These are phyloP conservation scores for Rotaria magnacalcarata DNA, from an alignment of 2,888 invertebrate genomes.

Conservation along the genomic window DNA sequence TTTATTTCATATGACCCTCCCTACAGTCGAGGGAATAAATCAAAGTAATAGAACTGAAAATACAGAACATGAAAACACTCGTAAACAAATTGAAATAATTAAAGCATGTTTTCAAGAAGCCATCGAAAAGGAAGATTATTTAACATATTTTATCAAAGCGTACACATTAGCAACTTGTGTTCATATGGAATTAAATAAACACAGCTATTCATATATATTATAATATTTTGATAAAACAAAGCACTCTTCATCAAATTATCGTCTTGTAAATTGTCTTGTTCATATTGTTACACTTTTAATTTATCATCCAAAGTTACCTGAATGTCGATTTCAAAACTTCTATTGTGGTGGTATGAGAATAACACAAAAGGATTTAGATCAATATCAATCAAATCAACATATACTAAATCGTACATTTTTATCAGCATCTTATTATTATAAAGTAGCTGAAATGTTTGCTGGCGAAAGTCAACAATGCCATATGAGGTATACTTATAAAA, in stretches of 20 bases:
- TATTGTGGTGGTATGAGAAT: conserved; percentile 8
- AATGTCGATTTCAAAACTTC: not conserved
- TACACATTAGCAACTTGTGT: not conserved
- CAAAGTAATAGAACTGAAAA: not conserved
- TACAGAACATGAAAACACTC: not conserved
- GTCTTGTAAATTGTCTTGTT: not conserved
- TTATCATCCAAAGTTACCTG: not conserved
- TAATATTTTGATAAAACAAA: not conserved
- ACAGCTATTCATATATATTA: not conserved
- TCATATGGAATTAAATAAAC: not conserved
- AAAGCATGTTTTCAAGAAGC: not conserved
- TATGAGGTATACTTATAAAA: not conserved
- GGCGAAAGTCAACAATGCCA: conserved; percentile 2
- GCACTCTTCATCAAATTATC: not conserved
- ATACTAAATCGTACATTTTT: conserved; percentile 9
- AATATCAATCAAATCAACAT: not conserved
- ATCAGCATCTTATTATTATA: not conserved
- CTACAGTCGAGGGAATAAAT: too few relatives aligned
- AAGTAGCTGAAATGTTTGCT: conserved; percentile 8
- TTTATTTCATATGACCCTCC: too few relatives aligned
- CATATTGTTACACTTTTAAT: not conserved
- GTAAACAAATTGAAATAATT: not conserved
- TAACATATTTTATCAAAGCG: not conserved
- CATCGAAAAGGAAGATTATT: conserved; percentile 7
- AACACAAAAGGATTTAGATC: not conserved